Base-by-base conservation (phyloP, 2,888 invertebrate species). In the Oligia strigilis region DNA sequence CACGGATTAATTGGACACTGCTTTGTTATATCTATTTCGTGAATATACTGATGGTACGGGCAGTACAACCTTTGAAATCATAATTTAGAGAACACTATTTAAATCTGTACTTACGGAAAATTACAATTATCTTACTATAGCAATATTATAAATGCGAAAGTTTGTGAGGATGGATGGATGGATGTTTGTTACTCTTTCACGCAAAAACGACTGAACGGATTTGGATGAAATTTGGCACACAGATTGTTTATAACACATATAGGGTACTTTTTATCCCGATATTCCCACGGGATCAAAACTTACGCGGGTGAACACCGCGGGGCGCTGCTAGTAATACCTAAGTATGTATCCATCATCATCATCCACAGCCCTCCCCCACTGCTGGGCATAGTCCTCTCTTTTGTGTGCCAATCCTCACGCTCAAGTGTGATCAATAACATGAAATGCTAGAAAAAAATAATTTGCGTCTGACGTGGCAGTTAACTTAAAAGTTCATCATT, bases 1-100 rank as follows among this genome's bases (percentile, higher is more conserved):
- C 55, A 40, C 36, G 14, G 23, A 75, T 69, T 80, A 82, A 82
- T 82, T 82, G 36, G 46, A 69, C 29, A 58, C 14, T 81, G 46
- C 13, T 65, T 13, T 80, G 40, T 58, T 11, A 40, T 1, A 5
- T 46, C 9, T 64, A 29, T 71, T 64, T 62, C 2, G 14, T 29
- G 52, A 49, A 43, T 36, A 36, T 60, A 13, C 9, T 23, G n/a
- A 23, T 52, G 29, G 23, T 23, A 36, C 17, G 29, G 13, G 13
- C 19, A 29, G 9, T 19, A 9, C 3, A 14, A 29, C 29, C 29
- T 49, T 23, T 36, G 19, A 4, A 49, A 69, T 29, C 11, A 46
- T 29, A 29, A 69, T 49, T 69, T n/a, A 46, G 49, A 19, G 19
- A 49, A 49, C 17, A 43, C 43, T 67, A 29, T 62, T 29, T 29